Evolutionary conservation across 2,888 invertebrate genomes (phyloP), one percentile per base, ranked within the genome.

Genomic region (Plutella xylostella): DNA sequence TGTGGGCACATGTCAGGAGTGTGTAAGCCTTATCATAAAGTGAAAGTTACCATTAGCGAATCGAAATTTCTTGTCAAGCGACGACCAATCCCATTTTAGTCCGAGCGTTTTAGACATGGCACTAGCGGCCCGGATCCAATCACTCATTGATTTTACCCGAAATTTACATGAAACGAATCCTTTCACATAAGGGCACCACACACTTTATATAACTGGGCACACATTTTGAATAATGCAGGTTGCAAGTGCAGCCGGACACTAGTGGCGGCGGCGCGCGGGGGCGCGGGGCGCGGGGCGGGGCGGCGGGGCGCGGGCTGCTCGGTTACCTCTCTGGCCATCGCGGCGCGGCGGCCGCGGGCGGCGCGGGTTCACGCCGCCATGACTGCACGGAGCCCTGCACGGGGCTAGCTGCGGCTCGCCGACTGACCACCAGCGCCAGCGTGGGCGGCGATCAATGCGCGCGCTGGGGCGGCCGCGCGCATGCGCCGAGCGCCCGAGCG

Each of bases 271-370:
- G 52, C 53, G 68, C 70, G 64, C 55, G 70, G 63, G 68, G 65
- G 55, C 58, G 60, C 59, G 49, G 56, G 55, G 54, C 48, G 50
- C 50, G 45, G 44, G 38, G 47, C 45, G 48, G 63, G 55, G 70
- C 22, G 14, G 17, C 35, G 19, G 19, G 18, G 22, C 22, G 15
- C 46, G 43, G 43, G 48, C 52, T 42, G 25, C 6, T 15, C 37
- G 46, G 49, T 47, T 52, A 88, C 88, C 88, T 88, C 88, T 88
- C 88, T 88, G 87, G 88, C 88, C 88, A 88, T 88, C 87, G 88
- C 88, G 88, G 88, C 88, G 88, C 88, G 86, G 85, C 83, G 84
- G 84, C 82, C 82, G 86, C 85, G 85, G 76, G 73, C 68, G 72
- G 72, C 77, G 79, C 82, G 76, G 73, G 76, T 69, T 82, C 80